Percentiles rank a stretch among this genome's conserved stretches.
Evolutionary conservation across 2,113 vertebrate genomes (phyloP).

Genomic region (Grammomys surdaster): DNA sequence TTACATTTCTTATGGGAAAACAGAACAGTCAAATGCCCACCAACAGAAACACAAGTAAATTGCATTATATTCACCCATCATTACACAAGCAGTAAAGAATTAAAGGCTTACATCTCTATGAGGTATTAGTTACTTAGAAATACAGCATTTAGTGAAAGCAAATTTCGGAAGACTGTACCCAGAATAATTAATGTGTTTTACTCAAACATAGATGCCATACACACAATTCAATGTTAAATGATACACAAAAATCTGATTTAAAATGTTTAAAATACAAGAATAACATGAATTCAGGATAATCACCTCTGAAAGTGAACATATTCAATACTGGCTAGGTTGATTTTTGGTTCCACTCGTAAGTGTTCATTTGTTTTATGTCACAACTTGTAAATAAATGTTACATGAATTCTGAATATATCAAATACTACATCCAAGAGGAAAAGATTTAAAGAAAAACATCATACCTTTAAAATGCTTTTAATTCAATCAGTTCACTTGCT

Average conservation of each 20-base stretch:
- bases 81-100: conserved; percentile 57
- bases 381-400: conserved; percentile 10
- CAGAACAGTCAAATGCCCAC: conserved; percentile 2
- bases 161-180: conserved; percentile 34
- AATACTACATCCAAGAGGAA: conserved; percentile 22
- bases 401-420: conserved; percentile 44
- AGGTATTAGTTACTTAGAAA: conserved; percentile 45
- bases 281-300: conserved; percentile 52
- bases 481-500: conserved; percentile 50
- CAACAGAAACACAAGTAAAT: conserved; percentile 39
- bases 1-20: not conserved
- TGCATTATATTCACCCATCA: conserved; percentile 51
- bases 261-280: conserved; percentile 45
- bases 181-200: not conserved
- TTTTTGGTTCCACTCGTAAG: not conserved
- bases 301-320: conserved; percentile 28
- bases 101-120: not conserved
- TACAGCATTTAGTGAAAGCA: conserved; percentile 42
- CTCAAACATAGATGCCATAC: conserved; percentile 39
- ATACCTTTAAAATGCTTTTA: conserved; percentile 43
- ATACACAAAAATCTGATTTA: conserved; percentile 49
- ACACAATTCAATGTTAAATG: conserved; percentile 8
- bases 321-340: conserved; percentile 35
- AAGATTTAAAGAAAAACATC: conserved; percentile 41
- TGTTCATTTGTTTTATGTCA: conserved; percentile 49